phyloP scores from a whole-genome alignment of 2,888 invertebrate species.

The Sclerodermus sp. region DNA sequence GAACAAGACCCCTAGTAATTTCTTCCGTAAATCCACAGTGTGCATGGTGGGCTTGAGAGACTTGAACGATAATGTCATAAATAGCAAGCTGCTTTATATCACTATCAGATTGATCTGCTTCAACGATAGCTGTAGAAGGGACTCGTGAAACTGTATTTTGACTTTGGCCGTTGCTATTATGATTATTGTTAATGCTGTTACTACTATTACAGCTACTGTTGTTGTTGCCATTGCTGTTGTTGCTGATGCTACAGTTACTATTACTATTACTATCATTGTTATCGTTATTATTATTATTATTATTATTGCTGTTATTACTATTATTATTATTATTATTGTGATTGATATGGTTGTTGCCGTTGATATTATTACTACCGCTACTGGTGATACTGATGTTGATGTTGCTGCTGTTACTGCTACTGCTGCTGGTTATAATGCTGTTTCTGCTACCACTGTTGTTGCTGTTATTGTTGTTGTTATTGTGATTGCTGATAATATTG shows the following conservation, averaged over 20 bases:
- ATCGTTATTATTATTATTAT: conserved; percentile 16
- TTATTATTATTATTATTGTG: conserved; percentile 10
- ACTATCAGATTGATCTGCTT: conserved; percentile 61
- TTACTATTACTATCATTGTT: conserved; percentile 31
- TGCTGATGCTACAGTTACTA: conserved; percentile 23
- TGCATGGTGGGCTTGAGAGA: conserved; percentile 82
- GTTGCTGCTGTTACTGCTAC: too few relatives aligned
- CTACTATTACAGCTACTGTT: conserved; percentile 19
- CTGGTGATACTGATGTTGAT: conserved; percentile 37
- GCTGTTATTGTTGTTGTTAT: conserved; percentile 13
- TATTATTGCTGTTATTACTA: conserved; percentile 17
- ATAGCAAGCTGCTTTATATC: conserved; percentile 67
- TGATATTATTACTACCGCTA: conserved; percentile 59
- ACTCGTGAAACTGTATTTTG: conserved; percentile 54
- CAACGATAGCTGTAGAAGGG: conserved; percentile 54
- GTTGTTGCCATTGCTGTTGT: conserved; percentile 25
- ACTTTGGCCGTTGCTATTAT: conserved; percentile 38
- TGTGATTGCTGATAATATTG: conserved; percentile 10
- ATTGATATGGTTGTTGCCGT: conserved; percentile 17
- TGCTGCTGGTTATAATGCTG: too few relatives aligned
- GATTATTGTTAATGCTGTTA: conserved; percentile 47
- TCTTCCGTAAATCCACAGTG: conserved; percentile 90
- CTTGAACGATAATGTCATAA: conserved; percentile 77
- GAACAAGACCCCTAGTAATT: conserved; percentile 69
- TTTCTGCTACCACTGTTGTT: too few relatives aligned